A percentile compares a stretch with the other conserved stretches of the same genome.
phyloP scores from a whole-genome alignment of 2,113 vertebrate species.

The Alectura lathami region DNA sequence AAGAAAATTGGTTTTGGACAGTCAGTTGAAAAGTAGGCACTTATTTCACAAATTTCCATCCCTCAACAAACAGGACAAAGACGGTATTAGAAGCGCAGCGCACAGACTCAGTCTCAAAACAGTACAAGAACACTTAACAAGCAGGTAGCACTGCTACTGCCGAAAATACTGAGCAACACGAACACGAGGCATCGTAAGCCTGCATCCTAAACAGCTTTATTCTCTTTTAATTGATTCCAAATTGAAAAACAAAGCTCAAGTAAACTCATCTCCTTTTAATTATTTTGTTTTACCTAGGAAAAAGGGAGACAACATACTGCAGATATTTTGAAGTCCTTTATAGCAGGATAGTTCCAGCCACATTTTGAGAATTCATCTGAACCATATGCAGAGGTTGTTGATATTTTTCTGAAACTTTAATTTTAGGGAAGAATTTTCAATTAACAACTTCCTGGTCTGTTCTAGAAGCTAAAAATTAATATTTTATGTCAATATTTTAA shows the following conservation, averaged over 20 bases:
- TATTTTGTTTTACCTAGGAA: neutral
- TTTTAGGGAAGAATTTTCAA: neutral
- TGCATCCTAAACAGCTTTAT: neutral
- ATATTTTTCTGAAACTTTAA: neutral
- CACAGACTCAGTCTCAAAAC: neutral
- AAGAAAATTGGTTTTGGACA: neutral
- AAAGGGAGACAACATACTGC: neutral
- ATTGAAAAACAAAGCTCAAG: neutral
- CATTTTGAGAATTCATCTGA: neutral
- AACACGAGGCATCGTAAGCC: neutral
- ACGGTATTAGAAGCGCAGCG: neutral
- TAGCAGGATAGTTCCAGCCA: neutral
- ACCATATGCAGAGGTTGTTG: neutral
- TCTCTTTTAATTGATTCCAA: neutral
- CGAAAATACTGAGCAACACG: neutral
- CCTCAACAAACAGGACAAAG: neutral
- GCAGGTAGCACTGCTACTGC: neutral
- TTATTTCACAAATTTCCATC: neutral
- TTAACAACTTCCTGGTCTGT: neutral
- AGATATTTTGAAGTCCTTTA: neutral
- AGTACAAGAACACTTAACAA: neutral
- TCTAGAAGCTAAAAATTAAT: neutral
- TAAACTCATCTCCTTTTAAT: neutral
- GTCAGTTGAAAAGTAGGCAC: neutral
- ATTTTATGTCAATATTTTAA: conserved; percentile 31